These are phyloP conservation scores for Hetaerina americana DNA, from an alignment of 1,140 invertebrate species.

Conservation along the genomic window DNA sequence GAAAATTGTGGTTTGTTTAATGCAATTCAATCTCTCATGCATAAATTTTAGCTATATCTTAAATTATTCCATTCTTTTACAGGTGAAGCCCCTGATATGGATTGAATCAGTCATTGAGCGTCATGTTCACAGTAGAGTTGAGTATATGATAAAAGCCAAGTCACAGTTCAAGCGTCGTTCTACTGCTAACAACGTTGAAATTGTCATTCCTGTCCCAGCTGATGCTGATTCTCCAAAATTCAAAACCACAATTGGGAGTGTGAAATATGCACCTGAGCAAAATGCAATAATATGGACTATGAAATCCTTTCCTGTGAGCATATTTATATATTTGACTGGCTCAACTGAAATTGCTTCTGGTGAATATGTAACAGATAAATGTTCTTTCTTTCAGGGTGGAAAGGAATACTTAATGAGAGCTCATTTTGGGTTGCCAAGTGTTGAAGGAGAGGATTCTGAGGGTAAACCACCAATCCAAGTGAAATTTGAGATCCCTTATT, in stretches of 20 bases:
- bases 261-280: conserved; percentile 94
- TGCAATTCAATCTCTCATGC: too few species aligned
- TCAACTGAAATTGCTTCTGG: not conserved
- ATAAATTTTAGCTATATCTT: not conserved
- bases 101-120: conserved; percentile 98
- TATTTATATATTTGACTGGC: not conserved
- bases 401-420: conserved; percentile 99
- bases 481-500: conserved; percentile 99
- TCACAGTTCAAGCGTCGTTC: conserved; percentile 97
- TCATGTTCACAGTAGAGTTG: conserved; percentile 94
- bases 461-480: conserved; percentile 97
- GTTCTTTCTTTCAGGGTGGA: conserved; percentile 48
- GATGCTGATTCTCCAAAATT: conserved; percentile 99
- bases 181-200: conserved; percentile 98
- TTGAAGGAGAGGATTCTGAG: conserved; percentile 88
- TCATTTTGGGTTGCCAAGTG: conserved; percentile 96
- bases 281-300: conserved; percentile 99
- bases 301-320: conserved; percentile 82
- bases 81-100: conserved; percentile 97
- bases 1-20: too few species aligned
- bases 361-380: conserved; percentile 9
- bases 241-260: conserved; percentile 94
- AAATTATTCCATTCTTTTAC: not conserved
- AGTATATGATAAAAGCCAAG: conserved; percentile 99
- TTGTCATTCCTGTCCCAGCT: conserved; percentile 94